Evolutionary conservation across 2,888 invertebrate genomes (phyloP).

Genomic region (Antitype chi): DNA sequence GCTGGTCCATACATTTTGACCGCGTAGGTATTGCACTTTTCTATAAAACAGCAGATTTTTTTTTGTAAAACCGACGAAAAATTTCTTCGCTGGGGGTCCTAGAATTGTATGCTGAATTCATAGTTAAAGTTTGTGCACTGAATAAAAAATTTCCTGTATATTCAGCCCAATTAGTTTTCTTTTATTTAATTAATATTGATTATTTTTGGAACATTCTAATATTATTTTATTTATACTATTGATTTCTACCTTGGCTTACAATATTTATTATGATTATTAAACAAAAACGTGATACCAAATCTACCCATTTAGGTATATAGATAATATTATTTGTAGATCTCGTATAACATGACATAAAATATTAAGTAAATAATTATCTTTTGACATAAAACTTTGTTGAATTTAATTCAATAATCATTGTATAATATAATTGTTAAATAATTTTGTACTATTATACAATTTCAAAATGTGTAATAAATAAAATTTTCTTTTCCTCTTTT

Average conservation of each 20-base stretch:
- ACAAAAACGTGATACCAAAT: slow-evolving; percentile 31
- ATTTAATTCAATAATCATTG: slow-evolving; percentile 54
- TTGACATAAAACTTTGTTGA: slow-evolving; percentile 47
- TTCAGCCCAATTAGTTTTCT: slow-evolving; percentile 49
- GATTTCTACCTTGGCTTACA: slow-evolving; percentile 40
- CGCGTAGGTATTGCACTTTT: too few species aligned
- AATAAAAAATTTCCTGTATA: too few species aligned
- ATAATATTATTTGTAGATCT: slow-evolving; percentile 16
- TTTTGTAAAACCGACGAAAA: too few species aligned
- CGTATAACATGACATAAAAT: slow-evolving; percentile 33
- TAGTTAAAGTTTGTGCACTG: too few species aligned
- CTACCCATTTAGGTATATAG: slow-evolving; percentile 5
- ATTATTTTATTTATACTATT: slow-evolving; percentile 43
- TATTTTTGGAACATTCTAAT: slow-evolving; percentile 43
- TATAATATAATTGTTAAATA: slow-evolving; percentile 55
- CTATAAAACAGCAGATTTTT: too few species aligned
- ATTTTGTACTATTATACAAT: slow-evolving; percentile 65
- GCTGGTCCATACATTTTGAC: too few species aligned
- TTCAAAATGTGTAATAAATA: slow-evolving; percentile 60
- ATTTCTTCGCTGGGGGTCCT: too few species aligned
- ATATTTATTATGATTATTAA: slow-evolving; percentile 29
- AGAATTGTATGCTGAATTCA: too few species aligned
- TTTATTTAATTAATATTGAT: slow-evolving; percentile 9
- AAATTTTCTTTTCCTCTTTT: slow-evolving; percentile 49
- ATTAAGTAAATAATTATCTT: slow-evolving; percentile 49